Percentiles rank a stretch among this genome's conserved stretches.
Evolutionary conservation across 1,140 invertebrate species (phyloP).

Genomic region (Caligus rogercresseyi): DNA sequence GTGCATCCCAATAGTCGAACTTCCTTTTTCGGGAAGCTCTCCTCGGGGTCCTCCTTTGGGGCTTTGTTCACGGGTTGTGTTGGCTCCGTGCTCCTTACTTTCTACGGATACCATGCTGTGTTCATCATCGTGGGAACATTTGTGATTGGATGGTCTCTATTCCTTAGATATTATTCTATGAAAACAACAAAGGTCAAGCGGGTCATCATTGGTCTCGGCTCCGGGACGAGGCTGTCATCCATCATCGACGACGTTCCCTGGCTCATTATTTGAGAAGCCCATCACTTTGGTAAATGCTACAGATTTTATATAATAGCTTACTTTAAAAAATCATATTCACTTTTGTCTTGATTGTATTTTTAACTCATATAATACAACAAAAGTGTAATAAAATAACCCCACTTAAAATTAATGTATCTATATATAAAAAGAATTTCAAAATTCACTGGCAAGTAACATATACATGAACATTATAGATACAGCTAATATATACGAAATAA

Average conservation of each 20-base stretch:
- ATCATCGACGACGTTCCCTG: not conserved
- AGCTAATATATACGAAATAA: too few species aligned
- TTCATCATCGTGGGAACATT: not conserved
- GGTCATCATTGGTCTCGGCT: not conserved
- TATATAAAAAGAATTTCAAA: too few species aligned
- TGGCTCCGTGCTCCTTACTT: constrained; percentile 46
- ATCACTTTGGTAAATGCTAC: not conserved
- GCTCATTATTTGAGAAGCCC: not conserved
- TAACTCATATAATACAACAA: too few species aligned
- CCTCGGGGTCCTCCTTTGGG: constrained; percentile 44
- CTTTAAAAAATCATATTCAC: too few species aligned
- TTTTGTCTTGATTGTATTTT: too few species aligned
- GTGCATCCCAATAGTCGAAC: constrained; percentile 44
- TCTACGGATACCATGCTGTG: constrained; percentile 30
- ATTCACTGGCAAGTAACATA: too few species aligned
- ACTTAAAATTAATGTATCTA: too few species aligned
- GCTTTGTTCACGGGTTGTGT: constrained; percentile 46
- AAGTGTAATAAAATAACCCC: too few species aligned
- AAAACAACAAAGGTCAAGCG: not conserved
- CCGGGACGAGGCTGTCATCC: not conserved
- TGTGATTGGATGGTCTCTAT: not conserved
- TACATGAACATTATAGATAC: too few species aligned
- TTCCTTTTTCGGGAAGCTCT: constrained; percentile 47
- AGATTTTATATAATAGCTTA: too few species aligned
- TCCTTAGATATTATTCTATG: not conserved